Evolutionary conservation across 2,888 invertebrate genomes (phyloP).

Genomic region (Glyphotaelius pellucidus): DNA sequence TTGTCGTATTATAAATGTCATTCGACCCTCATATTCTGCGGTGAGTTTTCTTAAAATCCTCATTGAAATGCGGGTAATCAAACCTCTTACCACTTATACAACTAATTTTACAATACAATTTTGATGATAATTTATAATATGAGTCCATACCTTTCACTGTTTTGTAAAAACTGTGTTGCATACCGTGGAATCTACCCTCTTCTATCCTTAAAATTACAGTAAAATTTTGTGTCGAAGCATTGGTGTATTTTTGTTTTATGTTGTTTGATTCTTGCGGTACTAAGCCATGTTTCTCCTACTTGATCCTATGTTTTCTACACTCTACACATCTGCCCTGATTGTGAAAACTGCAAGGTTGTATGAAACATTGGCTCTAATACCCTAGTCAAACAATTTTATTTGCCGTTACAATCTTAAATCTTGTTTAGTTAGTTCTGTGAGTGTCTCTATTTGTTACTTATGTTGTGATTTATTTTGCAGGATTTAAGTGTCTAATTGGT

Average conservation of each 20-base stretch:
- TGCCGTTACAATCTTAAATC: not conserved
- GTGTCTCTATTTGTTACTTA: slow-evolving; percentile 20
- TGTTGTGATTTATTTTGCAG: slow-evolving; percentile 41
- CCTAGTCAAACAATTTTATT: not conserved
- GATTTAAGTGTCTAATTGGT: slow-evolving; percentile 44
- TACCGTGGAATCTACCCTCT: not conserved
- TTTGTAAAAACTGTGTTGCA: not conserved
- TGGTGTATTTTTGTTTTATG: not conserved
- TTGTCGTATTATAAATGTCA: not conserved
- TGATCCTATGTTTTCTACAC: not conserved
- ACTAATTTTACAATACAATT: not conserved
- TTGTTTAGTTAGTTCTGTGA: slow-evolving; percentile 15
- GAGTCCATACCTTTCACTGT: not conserved
- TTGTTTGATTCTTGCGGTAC: not conserved
- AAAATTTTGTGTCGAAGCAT: not conserved
- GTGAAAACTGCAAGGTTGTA: not conserved
- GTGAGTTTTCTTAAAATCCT: not conserved
- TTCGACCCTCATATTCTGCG: not conserved
- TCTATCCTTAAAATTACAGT: not conserved
- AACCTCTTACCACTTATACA: not conserved
- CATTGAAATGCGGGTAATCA: not conserved
- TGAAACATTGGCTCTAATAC: not conserved
- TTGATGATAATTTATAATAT: not conserved
- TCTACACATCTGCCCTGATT: not conserved
- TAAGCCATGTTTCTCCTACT: not conserved